These are phyloP conservation scores for Acronicta alni DNA, from an alignment of 2,888 invertebrate species.

Conservation along the genomic window DNA sequence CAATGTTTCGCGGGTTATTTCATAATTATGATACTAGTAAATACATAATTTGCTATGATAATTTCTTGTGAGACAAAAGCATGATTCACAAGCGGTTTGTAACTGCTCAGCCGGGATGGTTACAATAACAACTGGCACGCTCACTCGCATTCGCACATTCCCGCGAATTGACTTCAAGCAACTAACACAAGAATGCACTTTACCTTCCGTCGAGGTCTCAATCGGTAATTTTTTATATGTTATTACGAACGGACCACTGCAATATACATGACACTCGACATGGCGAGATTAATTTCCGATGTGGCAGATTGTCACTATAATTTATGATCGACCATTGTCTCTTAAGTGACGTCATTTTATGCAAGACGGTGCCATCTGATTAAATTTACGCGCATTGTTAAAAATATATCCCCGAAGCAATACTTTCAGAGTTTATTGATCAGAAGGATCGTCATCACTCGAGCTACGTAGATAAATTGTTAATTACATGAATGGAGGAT, in stretches of 20 bases:
- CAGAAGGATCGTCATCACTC: constrained; percentile 5
- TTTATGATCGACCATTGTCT: constrained; percentile 87
- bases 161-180: constrained; percentile 80
- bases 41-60: constrained; percentile 59
- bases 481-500: not conserved
- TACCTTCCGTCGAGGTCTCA: constrained; percentile 78
- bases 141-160: constrained; percentile 80
- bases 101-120: constrained; percentile 54
- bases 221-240: constrained; percentile 84
- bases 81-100: constrained; percentile 64
- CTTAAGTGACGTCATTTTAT: constrained; percentile 82
- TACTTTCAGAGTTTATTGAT: constrained; percentile 24
- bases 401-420: constrained; percentile 49
- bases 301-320: constrained; percentile 86
- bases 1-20: constrained; percentile 53
- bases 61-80: constrained; percentile 62
- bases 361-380: constrained; percentile 74
- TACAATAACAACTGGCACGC: constrained; percentile 65
- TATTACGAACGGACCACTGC: constrained; percentile 74
- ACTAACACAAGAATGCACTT: constrained; percentile 88
- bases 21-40: constrained; percentile 36
- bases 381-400: constrained; percentile 62
- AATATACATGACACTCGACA: constrained; percentile 82
- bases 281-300: constrained; percentile 86
- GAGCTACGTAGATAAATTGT: not conserved